Base-by-base conservation (phyloP, 2,797 vertebrate species). In the Chloroceryle inda region DNA sequence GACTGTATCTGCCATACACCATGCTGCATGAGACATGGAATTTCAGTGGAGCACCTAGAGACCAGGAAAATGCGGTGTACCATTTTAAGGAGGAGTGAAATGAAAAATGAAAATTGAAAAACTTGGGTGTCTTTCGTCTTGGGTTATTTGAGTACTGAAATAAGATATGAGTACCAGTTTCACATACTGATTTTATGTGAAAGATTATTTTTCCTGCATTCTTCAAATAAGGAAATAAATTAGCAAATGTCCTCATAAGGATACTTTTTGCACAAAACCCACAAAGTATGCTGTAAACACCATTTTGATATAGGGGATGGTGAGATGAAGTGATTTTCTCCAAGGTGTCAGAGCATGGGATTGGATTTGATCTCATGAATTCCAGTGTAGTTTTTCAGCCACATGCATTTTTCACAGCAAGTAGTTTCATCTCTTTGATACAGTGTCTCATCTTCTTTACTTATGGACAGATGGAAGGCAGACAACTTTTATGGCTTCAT, bases 401-500 rank as follows among this genome's bases (percentile, higher is more conserved):
- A 42, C 27, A 4, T 35, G 27, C 13, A 5, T 88, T 92, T 90
- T 79, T 79, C 50, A 88, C 45, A 72, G 56, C 20, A 58, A 44
- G 40, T 79, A 17, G 20, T 91, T 94, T 92, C 42, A 55, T 50
- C 38, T 83, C n/a, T 88, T 63, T 80, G 59, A 50, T 82, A 24
- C 26, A 31, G 17, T 53, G 38, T 89, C 68, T 77, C 72, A 68
- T 92, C 58, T 71, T 81, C 63, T 63, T 88, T 91, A 69, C 12
- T 89, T 31, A 45, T 33, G 42, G 31, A 38, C 78, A 40, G 1
- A 17, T 83, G 61, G 26, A 87, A 87, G 58, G 53, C 67, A 87
- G 77, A 92, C 79, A 91, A 29, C 47, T 81, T 77, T 42, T 61
- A 74, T 49, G 62, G 40, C 52, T 83, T 88, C 62, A 13, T 88